These are phyloP conservation scores for Lutraria lutraria DNA, from an alignment of 2,888 invertebrate genomes.

Conservation along the genomic window DNA sequence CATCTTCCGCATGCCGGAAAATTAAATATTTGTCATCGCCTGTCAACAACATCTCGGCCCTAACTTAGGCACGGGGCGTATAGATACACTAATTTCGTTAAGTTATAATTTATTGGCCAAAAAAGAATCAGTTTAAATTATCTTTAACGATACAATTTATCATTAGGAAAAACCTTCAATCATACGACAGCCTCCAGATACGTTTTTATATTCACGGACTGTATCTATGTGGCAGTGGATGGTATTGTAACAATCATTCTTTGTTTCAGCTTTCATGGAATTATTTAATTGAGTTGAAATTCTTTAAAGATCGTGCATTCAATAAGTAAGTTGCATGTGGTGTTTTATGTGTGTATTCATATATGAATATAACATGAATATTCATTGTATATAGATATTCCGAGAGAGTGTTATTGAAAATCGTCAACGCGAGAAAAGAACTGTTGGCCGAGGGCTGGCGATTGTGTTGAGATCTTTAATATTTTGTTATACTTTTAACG, in stretches of 20 bases:
- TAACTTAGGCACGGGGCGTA: background rate
- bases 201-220: background rate
- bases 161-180: background rate
- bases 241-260: background rate
- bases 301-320: background rate
- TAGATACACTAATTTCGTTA: background rate
- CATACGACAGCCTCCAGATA: background rate
- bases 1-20: background rate
- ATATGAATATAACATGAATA: background rate
- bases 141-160: background rate
- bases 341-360: background rate
- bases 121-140: constrained; percentile 9
- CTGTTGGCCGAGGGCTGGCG: too few relatives aligned
- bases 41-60: background rate
- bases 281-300: background rate
- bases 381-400: background rate
- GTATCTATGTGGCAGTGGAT: background rate
- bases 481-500: too few relatives aligned
- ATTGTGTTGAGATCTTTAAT: too few relatives aligned
- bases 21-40: background rate
- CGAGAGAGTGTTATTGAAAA: too few relatives aligned
- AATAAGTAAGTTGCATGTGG: background rate
- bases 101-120: constrained; percentile 8
- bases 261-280: background rate
- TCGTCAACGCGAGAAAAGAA: too few relatives aligned